A percentile compares a stretch with the other conserved stretches of the same genome.
These are phyloP conservation scores for Cynopterus brachyotis DNA, from an alignment of 2,113 vertebrate species.

Conservation along the genomic window DNA sequence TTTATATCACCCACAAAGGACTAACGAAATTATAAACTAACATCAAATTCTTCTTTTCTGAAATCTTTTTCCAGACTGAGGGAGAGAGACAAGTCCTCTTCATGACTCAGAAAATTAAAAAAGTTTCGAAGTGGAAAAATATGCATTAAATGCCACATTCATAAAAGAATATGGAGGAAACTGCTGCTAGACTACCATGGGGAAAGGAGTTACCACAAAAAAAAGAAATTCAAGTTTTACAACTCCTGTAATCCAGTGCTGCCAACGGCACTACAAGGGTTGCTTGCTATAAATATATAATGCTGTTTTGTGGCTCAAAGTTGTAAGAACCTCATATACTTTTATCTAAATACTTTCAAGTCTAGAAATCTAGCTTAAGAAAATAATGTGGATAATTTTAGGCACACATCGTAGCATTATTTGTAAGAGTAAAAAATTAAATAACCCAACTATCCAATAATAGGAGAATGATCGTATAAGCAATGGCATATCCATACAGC, in stretches of 20 bases:
- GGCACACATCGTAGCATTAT: neutral
- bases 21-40: constrained; percentile 31
- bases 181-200: neutral
- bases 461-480: constrained; percentile 1
- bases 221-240: constrained; percentile 18
- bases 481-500: neutral
- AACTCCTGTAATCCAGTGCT: neutral
- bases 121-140: neutral
- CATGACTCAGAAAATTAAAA: neutral
- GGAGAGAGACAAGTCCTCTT: neutral
- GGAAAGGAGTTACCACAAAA: neutral
- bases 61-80: neutral
- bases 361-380: constrained; percentile 28
- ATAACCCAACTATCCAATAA: neutral
- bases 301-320: neutral
- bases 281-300: neutral
- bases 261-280: neutral
- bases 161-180: constrained; percentile 32
- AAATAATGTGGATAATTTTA: constrained; percentile 42
- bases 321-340: neutral
- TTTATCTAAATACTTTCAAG: constrained; percentile 40
- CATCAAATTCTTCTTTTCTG: neutral
- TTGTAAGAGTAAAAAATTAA: constrained; percentile 22
- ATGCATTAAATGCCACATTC: constrained; percentile 27
- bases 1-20: constrained; percentile 3